phyloP scores from a whole-genome alignment of 2,113 vertebrate genomes.

The Gila orcuttii region DNA sequence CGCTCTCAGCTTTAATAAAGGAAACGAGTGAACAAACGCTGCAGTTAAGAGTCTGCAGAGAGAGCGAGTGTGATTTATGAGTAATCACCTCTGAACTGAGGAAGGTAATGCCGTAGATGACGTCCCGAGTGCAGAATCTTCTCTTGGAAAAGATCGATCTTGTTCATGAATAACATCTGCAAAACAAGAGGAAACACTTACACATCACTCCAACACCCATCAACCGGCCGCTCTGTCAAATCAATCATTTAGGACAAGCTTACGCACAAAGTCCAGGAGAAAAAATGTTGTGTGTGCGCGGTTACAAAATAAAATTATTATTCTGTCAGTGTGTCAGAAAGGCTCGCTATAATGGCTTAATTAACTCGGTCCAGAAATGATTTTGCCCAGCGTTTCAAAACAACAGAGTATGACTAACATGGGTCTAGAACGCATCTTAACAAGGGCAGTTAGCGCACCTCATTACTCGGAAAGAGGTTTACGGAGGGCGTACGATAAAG shows the following conservation, averaged over 20 bases:
- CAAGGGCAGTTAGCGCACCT: conserved; percentile 61
- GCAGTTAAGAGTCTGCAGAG: neutral
- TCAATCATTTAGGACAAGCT: neutral
- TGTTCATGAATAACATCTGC: conserved; percentile 83
- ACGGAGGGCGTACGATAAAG: conserved; percentile 38
- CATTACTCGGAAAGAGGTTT: conserved; percentile 53
- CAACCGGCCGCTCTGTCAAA: neutral
- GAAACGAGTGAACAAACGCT: neutral
- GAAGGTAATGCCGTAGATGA: conserved; percentile 74
- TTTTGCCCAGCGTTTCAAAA: neutral
- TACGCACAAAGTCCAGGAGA: neutral
- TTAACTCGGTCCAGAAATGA: neutral
- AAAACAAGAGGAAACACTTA: conserved; percentile 43
- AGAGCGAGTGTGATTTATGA: neutral
- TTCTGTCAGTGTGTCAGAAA: neutral
- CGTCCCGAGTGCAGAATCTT: conserved; percentile 77
- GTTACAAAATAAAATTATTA: neutral
- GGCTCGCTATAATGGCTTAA: conserved; percentile 10
- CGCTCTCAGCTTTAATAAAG: neutral
- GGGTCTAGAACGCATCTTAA: conserved; percentile 51
- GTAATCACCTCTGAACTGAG: conserved; percentile 74
- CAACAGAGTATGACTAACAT: conserved; percentile 47
- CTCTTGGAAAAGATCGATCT: conserved; percentile 82
- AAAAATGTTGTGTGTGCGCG: neutral
- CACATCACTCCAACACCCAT: neutral